These are phyloP conservation scores for Rhizomys pruinosus DNA, from an alignment of 2,113 vertebrate species.

Conservation along the genomic window DNA sequence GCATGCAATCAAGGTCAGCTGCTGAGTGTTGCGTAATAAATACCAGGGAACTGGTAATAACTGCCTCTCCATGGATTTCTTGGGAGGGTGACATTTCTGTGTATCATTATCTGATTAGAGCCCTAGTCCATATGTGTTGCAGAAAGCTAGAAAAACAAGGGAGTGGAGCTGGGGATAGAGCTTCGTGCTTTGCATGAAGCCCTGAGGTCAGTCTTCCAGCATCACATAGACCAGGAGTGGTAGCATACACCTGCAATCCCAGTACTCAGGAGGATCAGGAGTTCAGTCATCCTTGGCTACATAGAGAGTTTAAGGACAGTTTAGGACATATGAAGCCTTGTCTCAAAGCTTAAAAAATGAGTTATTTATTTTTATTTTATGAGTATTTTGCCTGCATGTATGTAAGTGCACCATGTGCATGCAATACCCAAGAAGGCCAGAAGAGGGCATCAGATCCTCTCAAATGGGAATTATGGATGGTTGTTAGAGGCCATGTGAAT, in stretches of 20 bases:
- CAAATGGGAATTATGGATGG: too few relatives aligned
- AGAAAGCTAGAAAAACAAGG: constrained; percentile 26
- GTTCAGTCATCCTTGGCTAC: not conserved
- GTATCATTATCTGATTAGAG: constrained; percentile 43
- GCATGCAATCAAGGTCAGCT: constrained; percentile 19
- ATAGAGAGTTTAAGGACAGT: not conserved
- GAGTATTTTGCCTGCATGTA: too few relatives aligned
- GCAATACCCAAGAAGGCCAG: too few relatives aligned
- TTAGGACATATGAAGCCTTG: not conserved
- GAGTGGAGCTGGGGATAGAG: not conserved
- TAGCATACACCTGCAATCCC: not conserved
- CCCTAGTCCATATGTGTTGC: not conserved
- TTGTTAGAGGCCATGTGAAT: too few relatives aligned
- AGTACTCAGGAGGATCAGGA: not conserved
- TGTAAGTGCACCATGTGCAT: too few relatives aligned
- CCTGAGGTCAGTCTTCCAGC: not conserved
- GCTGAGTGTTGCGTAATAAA: not conserved
- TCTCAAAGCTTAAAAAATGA: not conserved
- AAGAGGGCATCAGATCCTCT: too few relatives aligned
- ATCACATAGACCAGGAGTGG: not conserved
- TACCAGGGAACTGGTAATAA: not conserved
- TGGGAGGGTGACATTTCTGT: not conserved
- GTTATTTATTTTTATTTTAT: too few relatives aligned
- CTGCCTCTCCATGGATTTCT: not conserved
- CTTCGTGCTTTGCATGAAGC: not conserved